These are phyloP conservation scores for Coptotermes formosanus DNA, from an alignment of 1,140 invertebrate genomes.

Conservation along the genomic window DNA sequence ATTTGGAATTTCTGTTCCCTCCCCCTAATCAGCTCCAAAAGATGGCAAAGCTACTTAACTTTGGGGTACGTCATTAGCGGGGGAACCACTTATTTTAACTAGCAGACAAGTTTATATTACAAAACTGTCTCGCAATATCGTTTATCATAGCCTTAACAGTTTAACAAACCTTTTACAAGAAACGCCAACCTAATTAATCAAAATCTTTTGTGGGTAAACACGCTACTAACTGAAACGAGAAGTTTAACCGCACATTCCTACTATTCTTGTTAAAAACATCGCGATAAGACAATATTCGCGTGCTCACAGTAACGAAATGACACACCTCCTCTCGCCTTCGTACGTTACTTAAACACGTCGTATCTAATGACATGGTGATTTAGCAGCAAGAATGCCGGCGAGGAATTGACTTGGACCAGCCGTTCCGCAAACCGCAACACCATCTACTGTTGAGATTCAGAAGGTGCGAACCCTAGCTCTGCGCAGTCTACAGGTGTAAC, in stretches of 20 bases:
- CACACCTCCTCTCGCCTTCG: too few relatives aligned
- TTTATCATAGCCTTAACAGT: slow-evolving; percentile 1
- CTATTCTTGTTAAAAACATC: too few relatives aligned
- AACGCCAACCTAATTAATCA: slow-evolving; percentile 7
- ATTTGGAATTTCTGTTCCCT: background rate
- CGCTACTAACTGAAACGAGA: background rate
- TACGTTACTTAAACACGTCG: too few relatives aligned
- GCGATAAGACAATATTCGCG: too few relatives aligned
- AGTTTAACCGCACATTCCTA: background rate
- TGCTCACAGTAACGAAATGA: too few relatives aligned
- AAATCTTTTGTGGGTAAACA: slow-evolving; percentile 15
- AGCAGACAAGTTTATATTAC: slow-evolving; percentile 13
- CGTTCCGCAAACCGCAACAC: too few relatives aligned
- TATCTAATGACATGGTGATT: too few relatives aligned
- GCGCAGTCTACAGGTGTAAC: too few relatives aligned
- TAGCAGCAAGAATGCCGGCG: too few relatives aligned
- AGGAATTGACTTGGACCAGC: too few relatives aligned
- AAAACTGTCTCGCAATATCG: slow-evolving; percentile 15
- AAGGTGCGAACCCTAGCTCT: too few relatives aligned
- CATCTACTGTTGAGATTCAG: too few relatives aligned
- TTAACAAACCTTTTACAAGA: slow-evolving; percentile 19
- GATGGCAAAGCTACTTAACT: slow-evolving; percentile 6
- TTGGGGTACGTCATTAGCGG: background rate
- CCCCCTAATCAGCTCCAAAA: background rate
- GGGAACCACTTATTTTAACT: slow-evolving; percentile 8